Evolutionary conservation across 2,797 vertebrate genomes (phyloP).

Genomic region (Notoglanidium macrostoma): DNA sequence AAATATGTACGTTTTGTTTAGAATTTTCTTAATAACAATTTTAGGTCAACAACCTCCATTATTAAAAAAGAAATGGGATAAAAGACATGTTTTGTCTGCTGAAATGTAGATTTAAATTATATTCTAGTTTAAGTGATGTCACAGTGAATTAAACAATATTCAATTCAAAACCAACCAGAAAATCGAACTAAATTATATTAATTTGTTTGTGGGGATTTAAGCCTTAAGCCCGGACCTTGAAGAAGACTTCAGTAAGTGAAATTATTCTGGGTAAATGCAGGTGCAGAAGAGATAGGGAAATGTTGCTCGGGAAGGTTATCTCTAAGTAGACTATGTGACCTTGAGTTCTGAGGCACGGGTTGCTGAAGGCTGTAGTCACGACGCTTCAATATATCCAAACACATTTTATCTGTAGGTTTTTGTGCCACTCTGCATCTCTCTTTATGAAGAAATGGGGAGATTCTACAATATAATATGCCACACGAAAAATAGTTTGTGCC

Average conservation of each 20-base stretch:
- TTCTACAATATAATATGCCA: neutral
- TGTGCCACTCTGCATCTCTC: no score
- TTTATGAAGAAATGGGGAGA: neutral
- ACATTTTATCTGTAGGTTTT: neutral
- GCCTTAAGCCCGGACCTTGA: neutral
- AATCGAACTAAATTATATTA: neutral
- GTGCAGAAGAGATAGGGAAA: constrained; percentile 5
- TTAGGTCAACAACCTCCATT: neutral
- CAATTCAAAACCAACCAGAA: neutral
- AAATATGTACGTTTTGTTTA: neutral
- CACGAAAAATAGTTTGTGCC: neutral
- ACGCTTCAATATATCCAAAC: neutral
- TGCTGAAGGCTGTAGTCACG: neutral
- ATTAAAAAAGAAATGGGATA: neutral
- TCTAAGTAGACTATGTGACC: neutral
- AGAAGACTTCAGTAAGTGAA: neutral
- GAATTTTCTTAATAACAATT: no score
- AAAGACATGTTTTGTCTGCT: neutral
- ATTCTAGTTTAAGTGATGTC: neutral
- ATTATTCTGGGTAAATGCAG: constrained; percentile 19
- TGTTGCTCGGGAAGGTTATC: neutral
- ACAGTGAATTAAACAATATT: neutral
- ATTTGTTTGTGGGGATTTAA: constrained; percentile 11
- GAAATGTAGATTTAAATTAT: neutral
- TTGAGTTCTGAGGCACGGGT: neutral